phyloP scores from a whole-genome alignment of 2,797 vertebrate genomes.

The Myiothlypis coronata region DNA sequence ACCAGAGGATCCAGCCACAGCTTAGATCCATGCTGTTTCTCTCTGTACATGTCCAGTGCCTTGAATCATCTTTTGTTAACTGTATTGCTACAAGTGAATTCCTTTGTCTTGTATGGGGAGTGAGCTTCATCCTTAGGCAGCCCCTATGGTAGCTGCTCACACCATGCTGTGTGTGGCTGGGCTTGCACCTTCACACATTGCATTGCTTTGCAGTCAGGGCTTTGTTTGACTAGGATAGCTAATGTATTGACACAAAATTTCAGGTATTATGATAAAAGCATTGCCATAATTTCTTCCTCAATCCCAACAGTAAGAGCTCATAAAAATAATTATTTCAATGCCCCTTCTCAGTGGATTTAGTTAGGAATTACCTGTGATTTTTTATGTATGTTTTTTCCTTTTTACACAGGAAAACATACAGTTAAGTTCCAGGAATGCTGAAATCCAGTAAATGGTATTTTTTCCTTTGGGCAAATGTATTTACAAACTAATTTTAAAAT shows the following conservation, averaged over 20 bases:
- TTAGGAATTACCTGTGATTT: background rate
- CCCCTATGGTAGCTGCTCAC: background rate
- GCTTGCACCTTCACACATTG: background rate
- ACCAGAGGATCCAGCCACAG: background rate
- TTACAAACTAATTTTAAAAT: constrained; percentile 35
- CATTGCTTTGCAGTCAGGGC: background rate
- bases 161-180: constrained; percentile 17
- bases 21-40: background rate
- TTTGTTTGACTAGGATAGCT: background rate
- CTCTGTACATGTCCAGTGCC: background rate
- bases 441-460: background rate
- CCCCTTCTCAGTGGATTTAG: background rate
- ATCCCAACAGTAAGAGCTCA: background rate
- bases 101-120: background rate
- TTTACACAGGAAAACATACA: background rate
- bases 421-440: constrained; percentile 30
- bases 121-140: background rate
- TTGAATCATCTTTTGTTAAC: background rate
- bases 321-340: background rate
- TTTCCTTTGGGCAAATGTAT: constrained; percentile 18
- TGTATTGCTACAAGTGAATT: background rate
- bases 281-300: background rate
- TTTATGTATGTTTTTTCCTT: background rate
- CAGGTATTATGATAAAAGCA: background rate
- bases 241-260: background rate